Base-by-base conservation (phyloP, 2,113 vertebrate genomes). In the Furnarius figulus region DNA sequence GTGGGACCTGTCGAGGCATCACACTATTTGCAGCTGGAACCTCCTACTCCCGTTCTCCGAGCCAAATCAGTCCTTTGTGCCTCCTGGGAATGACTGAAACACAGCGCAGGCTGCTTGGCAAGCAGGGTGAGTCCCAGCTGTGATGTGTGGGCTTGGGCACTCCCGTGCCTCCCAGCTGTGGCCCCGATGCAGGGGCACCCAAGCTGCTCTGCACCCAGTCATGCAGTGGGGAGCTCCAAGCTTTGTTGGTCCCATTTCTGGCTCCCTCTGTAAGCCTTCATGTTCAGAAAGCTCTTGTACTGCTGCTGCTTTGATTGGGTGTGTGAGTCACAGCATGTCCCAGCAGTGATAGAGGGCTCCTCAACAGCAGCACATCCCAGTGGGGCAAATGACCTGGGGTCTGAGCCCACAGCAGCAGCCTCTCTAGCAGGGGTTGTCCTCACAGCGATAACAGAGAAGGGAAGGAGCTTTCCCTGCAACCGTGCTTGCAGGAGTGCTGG, bases 81-180 rank as follows among this genome's bases (percentile, higher is more conserved):
- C 62, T 71, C 83, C 70, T 59, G 76, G 80, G 86, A 88, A 70
- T 27, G 42, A 70, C 67, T 88, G 17, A 80, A 96, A 68, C 62
- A 73, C 71, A 53, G 42, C 5, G 1, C 1, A 4, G 63, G 56
- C 84, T 89, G 71, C 59, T 77, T 59, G 65, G 78, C 93, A 89
- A 62, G 61, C 25, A 9, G 42, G 59, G 20, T 73, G 70, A 78
- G 66, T 82, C 84, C 89, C 62, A 72, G 70, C 62, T 80, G 80
- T 30, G 31, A 28, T 52, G 40, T 56, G 65, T 78, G 73, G 76
- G 61, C 62, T 91, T 59, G 73, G 76, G 76, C 3, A 2, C 42
- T 86, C 47, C 61, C 1, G 2, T 73, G 46, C 35, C 30, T 83
- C 3, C 1, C 65, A 78, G 65, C 47, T 67, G 66, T 49, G 40